Evolutionary conservation across 2,113 vertebrate genomes (phyloP).

Genomic region (Barbus barbus): DNA sequence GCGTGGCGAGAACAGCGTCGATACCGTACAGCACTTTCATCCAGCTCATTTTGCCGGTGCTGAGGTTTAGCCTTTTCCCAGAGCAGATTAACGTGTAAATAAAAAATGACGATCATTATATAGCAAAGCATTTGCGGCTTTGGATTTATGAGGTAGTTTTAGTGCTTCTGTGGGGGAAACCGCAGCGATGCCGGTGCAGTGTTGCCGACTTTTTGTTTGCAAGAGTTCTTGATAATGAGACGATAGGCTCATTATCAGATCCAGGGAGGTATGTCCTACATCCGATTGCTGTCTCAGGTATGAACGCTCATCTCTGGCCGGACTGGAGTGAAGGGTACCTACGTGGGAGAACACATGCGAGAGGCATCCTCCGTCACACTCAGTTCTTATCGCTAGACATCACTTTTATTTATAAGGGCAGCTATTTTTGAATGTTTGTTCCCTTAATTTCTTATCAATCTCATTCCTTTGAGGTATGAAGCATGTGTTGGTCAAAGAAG

Average conservation of each 20-base stretch:
- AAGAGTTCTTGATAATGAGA: not conserved
- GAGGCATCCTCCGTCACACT: conserved; percentile 10
- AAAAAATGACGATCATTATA: conserved; percentile 40
- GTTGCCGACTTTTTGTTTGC: not conserved
- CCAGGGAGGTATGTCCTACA: not conserved
- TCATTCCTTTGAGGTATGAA: conserved; percentile 53
- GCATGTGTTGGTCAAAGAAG: conserved; percentile 17
- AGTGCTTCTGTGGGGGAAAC: conserved; percentile 1
- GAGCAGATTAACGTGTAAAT: conserved; percentile 43
- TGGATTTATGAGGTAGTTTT: conserved; percentile 45
- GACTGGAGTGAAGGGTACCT: not conserved
- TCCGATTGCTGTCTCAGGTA: conserved; percentile 41
- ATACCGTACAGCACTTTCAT: not conserved
- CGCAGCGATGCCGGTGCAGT: not conserved
- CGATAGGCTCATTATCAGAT: not conserved
- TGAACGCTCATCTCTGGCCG: not conserved
- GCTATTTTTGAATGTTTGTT: conserved; percentile 50
- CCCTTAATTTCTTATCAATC: conserved; percentile 56
- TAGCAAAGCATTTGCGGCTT: not conserved
- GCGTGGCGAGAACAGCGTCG: not conserved
- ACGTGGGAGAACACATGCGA: conserved; percentile 6
- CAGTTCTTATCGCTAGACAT: conserved; percentile 8
- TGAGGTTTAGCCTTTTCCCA: conserved; percentile 38
- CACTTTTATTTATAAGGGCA: not conserved
- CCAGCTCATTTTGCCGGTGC: conserved; percentile 5